Evolutionary conservation across 2,888 invertebrate species (phyloP).

Genomic region (Diachrysia chrysitis): DNA sequence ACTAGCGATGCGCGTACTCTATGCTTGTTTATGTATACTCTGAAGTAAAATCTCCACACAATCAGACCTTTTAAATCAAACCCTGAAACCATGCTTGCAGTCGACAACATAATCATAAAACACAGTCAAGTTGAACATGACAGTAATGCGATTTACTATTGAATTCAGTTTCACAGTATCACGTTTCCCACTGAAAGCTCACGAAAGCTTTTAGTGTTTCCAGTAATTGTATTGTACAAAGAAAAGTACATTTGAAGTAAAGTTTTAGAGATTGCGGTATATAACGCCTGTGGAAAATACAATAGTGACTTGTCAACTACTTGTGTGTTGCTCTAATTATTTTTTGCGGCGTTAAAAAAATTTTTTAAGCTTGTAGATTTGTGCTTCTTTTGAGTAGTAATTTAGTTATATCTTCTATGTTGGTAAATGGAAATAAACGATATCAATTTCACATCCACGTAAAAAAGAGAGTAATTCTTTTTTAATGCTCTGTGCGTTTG

Average conservation of each 20-base stretch:
- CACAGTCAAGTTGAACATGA: constrained; percentile 32
- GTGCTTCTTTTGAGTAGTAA: no score
- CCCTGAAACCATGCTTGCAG: not conserved
- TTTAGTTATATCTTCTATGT: no score
- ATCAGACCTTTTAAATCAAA: not conserved
- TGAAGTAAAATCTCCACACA: no score
- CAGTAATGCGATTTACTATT: constrained; percentile 40
- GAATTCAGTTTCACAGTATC: constrained; percentile 35
- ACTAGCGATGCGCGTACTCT: no score
- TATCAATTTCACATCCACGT: no score
- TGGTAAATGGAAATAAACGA: no score
- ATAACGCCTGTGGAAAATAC: constrained; percentile 32
- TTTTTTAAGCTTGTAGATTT: no score
- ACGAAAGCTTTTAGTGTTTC: constrained; percentile 34
- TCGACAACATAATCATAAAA: not conserved
- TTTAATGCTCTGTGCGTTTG: no score
- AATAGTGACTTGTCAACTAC: constrained; percentile 21
- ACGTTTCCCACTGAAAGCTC: constrained; percentile 25
- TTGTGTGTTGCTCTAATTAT: constrained; percentile 12
- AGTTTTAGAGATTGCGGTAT: not conserved
- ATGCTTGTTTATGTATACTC: no score
- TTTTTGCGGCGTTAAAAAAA: not conserved
- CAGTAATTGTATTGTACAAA: constrained; percentile 25
- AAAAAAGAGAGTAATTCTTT: no score
- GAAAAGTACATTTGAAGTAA: constrained; percentile 5